These are phyloP conservation scores for Sitophilus oryzae DNA, from an alignment of 1,140 invertebrate species.

Conservation along the genomic window DNA sequence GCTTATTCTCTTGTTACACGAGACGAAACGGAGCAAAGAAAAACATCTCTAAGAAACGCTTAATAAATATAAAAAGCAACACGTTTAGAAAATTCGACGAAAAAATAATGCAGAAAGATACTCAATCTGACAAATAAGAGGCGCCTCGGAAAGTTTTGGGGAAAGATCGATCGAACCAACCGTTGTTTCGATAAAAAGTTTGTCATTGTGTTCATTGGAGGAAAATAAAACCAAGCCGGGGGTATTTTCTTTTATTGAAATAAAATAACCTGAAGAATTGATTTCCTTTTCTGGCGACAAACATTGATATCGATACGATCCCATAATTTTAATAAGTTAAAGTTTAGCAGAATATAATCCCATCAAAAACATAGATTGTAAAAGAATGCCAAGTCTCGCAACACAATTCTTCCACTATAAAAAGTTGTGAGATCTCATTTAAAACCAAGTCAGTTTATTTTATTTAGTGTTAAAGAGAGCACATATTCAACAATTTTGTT, in stretches of 20 bases:
- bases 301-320: conserved; percentile 17
- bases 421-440: no score
- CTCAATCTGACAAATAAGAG: conserved; percentile 25
- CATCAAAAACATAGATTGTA: no score
- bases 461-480: no score
- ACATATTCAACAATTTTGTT: no score
- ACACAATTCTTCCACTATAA: no score
- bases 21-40: no score
- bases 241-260: conserved; percentile 24
- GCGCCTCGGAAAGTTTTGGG: conserved; percentile 21
- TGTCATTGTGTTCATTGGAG: conserved; percentile 25
- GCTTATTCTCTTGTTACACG: no score
- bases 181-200: conserved; percentile 24
- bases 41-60: background rate
- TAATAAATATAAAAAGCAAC: conserved; percentile 8
- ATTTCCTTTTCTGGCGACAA: conserved; percentile 17
- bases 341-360: no score
- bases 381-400: no score
- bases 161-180: conserved; percentile 24
- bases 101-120: conserved; percentile 18
- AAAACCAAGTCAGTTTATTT: no score
- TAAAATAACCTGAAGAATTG: conserved; percentile 21
- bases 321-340: conserved; percentile 14
- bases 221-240: conserved; percentile 21
- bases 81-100: conserved; percentile 13